Conservation (phyloP, 2,113 vertebrate genomes). For the Myotis brandtii region DNA sequence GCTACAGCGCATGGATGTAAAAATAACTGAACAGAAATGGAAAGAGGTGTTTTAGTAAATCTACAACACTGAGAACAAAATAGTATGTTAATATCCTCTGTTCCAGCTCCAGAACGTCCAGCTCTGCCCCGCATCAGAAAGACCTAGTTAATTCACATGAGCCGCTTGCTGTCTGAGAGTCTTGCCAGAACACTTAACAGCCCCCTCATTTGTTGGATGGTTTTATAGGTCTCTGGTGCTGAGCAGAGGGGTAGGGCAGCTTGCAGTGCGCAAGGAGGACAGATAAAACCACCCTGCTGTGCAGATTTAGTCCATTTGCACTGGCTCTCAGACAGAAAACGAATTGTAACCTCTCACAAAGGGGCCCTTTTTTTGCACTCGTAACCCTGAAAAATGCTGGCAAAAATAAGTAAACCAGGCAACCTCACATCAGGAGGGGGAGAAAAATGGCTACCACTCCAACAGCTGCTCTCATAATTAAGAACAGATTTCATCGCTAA, state of each 20-base stretch:
- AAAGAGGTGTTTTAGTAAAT: slow-evolving; percentile 73
- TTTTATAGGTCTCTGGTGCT: slow-evolving; percentile 87
- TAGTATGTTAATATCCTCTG: slow-evolving; percentile 82
- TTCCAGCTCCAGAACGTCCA: slow-evolving; percentile 69
- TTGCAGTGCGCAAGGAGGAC: slow-evolving; percentile 83
- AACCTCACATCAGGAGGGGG: slow-evolving; percentile 86
- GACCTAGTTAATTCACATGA: slow-evolving; percentile 80
- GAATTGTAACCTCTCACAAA: slow-evolving; percentile 87
- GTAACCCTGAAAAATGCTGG: slow-evolving; percentile 86
- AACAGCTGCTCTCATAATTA: slow-evolving; percentile 92
- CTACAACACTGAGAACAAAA: slow-evolving; percentile 80
- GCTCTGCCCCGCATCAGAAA: slow-evolving; percentile 76
- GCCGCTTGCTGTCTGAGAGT: slow-evolving; percentile 82
- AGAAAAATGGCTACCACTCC: slow-evolving; percentile 84
- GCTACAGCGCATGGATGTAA: slow-evolving; percentile 36
- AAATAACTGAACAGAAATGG: slow-evolving; percentile 61
- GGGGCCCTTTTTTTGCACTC: slow-evolving; percentile 84
- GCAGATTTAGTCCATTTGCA: slow-evolving; percentile 87
- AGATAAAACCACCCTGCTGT: slow-evolving; percentile 87
- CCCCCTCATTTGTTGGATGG: slow-evolving; percentile 84
- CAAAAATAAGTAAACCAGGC: slow-evolving; percentile 88
- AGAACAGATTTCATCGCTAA: slow-evolving; percentile 91
- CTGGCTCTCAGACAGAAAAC: slow-evolving; percentile 88
- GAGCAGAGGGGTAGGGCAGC: slow-evolving; percentile 87
- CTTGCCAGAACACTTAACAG: slow-evolving; percentile 85